Evolutionary conservation across 2,888 invertebrate genomes (phyloP), one percentile per base, ranked within the genome.

Genomic region (Malthinus seriepunctatus): DNA sequence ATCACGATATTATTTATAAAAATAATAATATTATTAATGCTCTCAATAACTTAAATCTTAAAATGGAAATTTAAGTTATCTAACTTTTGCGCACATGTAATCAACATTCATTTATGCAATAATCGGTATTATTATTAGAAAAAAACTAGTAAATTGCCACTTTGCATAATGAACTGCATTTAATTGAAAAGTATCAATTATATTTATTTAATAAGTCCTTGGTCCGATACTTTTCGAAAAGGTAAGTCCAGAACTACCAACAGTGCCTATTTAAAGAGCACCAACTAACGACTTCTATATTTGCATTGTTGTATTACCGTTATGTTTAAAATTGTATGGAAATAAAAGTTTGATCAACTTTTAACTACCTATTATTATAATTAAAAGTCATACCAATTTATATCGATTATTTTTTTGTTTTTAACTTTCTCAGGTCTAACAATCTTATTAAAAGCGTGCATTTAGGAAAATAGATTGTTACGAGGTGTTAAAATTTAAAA

Each of bases 381-480:
- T 42, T 15, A n/a, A 23, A n/a, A 42, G 39, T 42, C 23, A 42
- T 15, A 9, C 23, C 12, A 14, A 42, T 42, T 14, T 32, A 11
- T n/a, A 32, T 42, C 39, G 23, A 51, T 42, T 15, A 15, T 39
- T 42, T 15, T 42, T 51, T 14, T 35, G 14, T 23, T 7, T 15
- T 6, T 15, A 44, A 59, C 59, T 59, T 59, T 59, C 59, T 54
- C 59, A 31, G 49, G 44, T 48, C 48, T 52, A 49, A 51, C 34
- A 31, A 38, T 51, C 50, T 37, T 42, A 54, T 54, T 50, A 59
- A 55, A 55, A 56, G 60, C 60, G 60, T 52, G 60, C 37, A 55
- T 48, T 47, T 60, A 55, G 38, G 60, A 60, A 59, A 32, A 42
- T 42, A 14, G 14, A 42, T 42, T 39, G 6, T 38, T 14, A 51